Percentiles rank a stretch among this genome's conserved stretches.
Evolutionary conservation across 2,797 vertebrate genomes (phyloP).

Genomic region (Hirundo rustica): DNA sequence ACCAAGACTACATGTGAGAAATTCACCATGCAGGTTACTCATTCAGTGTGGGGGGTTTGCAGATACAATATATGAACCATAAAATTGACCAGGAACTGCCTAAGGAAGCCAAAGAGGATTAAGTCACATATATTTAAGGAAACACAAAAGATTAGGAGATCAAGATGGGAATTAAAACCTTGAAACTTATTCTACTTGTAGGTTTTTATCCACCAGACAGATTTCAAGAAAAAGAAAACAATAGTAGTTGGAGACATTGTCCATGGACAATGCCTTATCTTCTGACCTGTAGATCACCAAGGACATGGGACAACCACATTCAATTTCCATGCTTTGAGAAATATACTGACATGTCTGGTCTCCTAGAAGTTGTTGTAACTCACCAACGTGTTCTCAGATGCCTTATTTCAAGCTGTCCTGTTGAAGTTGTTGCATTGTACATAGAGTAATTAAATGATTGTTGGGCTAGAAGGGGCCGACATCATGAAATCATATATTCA

Average conservation of each 20-base stretch:
- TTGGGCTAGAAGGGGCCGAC: not conserved
- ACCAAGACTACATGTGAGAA: not conserved
- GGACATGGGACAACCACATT: not conserved
- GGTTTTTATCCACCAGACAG: too few relatives aligned
- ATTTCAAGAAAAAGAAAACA: not conserved
- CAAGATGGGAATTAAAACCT: too few relatives aligned
- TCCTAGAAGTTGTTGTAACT: not conserved
- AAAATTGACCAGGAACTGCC: not conserved
- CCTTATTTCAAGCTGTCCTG: not conserved
- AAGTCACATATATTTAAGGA: too few relatives aligned
- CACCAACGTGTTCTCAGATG: not conserved
- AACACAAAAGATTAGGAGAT: too few relatives aligned
- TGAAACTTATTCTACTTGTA: too few relatives aligned
- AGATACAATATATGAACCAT: not conserved
- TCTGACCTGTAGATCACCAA: not conserved
- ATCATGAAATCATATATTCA: not conserved
- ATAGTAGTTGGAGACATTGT: not conserved
- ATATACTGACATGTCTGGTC: not conserved
- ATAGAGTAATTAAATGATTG: not conserved
- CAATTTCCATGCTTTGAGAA: not conserved
- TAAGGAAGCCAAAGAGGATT: too few relatives aligned
- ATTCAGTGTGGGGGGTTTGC: not conserved
- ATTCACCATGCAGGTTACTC: not conserved
- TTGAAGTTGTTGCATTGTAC: not conserved
- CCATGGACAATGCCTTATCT: not conserved